Conservation (phyloP, 2,113 vertebrate species). For the Cynopterus brachyotis region DNA sequence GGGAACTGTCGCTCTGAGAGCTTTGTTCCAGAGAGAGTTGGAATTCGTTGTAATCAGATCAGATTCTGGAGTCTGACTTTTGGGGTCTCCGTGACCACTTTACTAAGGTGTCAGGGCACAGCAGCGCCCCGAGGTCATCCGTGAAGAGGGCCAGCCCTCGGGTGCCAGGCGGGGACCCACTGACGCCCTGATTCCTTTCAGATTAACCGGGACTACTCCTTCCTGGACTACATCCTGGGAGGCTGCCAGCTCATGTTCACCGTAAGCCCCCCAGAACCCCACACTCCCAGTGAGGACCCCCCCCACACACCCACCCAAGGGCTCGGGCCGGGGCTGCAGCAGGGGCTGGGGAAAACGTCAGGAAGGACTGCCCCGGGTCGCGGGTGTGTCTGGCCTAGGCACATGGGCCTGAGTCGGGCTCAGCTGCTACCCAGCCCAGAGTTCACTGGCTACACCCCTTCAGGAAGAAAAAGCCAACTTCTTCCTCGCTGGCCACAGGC, state of each 20-base stretch:
- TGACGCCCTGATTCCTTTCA: constrained; percentile 74
- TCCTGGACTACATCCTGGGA: constrained; percentile 98
- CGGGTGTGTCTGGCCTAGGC: not conserved
- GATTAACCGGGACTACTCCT: constrained; percentile 96
- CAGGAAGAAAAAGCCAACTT: not conserved
- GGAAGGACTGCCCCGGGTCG: not conserved
- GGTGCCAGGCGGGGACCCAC: not conserved
- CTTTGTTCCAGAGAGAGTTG: not conserved
- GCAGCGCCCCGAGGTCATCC: not conserved
- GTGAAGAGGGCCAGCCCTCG: not conserved
- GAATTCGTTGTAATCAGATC: not conserved
- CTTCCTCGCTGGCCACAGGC: not conserved
- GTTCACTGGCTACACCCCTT: not conserved
- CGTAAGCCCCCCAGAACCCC: constrained; percentile 82
- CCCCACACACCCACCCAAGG: not conserved
- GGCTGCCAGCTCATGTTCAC: constrained; percentile 99
- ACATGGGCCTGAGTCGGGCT: not conserved
- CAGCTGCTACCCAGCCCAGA: not conserved
- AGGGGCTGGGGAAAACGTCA: not conserved
- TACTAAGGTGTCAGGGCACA: not conserved
- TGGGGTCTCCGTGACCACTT: not conserved
- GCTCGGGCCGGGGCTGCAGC: not conserved
- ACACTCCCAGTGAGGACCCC: not conserved
- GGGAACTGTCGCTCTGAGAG: not conserved
- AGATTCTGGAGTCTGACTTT: not conserved